phyloP scores from a whole-genome alignment of 2,113 vertebrate species.

The Peromyscus leucopus region DNA sequence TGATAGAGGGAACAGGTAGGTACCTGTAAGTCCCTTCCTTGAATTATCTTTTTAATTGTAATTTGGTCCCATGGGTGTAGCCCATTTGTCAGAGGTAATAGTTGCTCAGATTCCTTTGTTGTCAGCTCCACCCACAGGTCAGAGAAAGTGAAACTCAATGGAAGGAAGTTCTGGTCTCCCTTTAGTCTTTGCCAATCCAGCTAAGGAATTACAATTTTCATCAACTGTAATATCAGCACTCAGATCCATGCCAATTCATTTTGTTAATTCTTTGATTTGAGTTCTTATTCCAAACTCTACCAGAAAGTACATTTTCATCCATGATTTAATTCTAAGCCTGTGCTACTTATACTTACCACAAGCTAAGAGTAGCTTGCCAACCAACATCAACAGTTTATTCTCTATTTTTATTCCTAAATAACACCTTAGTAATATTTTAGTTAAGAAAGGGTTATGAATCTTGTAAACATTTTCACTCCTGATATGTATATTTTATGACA shows the following conservation, averaged over 20 bases:
- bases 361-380: neutral
- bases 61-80: conserved; percentile 15
- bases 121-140: conserved; percentile 47
- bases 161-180: neutral
- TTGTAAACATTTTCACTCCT: conserved; percentile 27
- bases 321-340: conserved; percentile 1
- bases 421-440: conserved; percentile 15
- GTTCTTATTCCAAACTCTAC: conserved; percentile 1
- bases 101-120: conserved; percentile 34
- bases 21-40: neutral
- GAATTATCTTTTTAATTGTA: conserved; percentile 13
- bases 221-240: neutral
- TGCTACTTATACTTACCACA: conserved; percentile 47
- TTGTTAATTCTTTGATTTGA: neutral
- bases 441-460: neutral
- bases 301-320: neutral
- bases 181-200: neutral
- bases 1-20: neutral
- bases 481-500: neutral
- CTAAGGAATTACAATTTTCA: conserved; percentile 29
- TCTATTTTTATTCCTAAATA: conserved; percentile 24
- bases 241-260: conserved; percentile 8
- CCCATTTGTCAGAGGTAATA: conserved; percentile 51
- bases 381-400: neutral
- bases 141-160: neutral